A percentile compares a stretch with the other conserved stretches of the same genome.
Evolutionary conservation across 2,888 invertebrate genomes (phyloP).

Genomic region (Tineola bisselliella): DNA sequence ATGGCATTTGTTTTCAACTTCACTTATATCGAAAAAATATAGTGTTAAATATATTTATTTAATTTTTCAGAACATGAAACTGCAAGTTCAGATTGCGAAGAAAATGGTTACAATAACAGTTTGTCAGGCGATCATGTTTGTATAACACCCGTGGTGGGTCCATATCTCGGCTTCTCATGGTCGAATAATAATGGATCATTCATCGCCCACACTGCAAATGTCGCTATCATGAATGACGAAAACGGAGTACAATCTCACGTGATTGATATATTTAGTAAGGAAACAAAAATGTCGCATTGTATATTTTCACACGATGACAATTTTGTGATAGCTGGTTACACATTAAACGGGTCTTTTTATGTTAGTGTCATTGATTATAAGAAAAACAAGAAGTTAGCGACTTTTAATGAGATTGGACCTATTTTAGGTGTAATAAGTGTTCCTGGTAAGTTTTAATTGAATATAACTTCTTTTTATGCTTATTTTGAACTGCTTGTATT

Average conservation of each 20-base stretch:
- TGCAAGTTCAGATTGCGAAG: constrained; percentile 38
- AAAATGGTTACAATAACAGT: constrained; percentile 35
- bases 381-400: constrained; percentile 37
- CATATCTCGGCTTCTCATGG: constrained; percentile 50
- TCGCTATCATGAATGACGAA: constrained; percentile 45
- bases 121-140: constrained; percentile 34
- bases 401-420: constrained; percentile 38
- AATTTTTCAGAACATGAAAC: not conserved
- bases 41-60: too few relatives aligned
- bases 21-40: too few relatives aligned
- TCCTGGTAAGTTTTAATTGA: constrained; percentile 45
- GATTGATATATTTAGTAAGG: constrained; percentile 37
- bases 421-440: constrained; percentile 43
- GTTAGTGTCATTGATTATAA: constrained; percentile 42
- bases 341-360: constrained; percentile 23
- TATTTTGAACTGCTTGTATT: too few relatives aligned
- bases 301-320: constrained; percentile 46
- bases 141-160: constrained; percentile 36
- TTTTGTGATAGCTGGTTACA: constrained; percentile 37
- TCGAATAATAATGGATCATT: constrained; percentile 40
- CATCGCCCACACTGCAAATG: constrained; percentile 44
- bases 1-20: too few relatives aligned
- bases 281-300: constrained; percentile 36
- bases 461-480: not conserved
- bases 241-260: constrained; percentile 32